Evolutionary conservation across 2,113 vertebrate genomes (phyloP).

Genomic region (Hippocampus barbouri): DNA sequence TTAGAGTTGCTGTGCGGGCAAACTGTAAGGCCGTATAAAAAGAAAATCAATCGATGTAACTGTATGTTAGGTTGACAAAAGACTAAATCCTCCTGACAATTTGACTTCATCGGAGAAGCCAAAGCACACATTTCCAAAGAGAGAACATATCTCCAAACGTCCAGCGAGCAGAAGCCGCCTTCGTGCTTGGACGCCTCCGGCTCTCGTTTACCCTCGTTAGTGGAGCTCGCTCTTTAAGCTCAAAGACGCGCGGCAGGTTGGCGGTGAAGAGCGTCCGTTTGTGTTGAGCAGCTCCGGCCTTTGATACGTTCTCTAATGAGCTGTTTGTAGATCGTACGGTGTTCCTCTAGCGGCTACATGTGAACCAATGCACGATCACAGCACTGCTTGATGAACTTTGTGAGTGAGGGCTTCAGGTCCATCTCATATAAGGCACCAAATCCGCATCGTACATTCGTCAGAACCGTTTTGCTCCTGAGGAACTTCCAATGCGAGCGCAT

Average conservation of each 20-base stretch:
- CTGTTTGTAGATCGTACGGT: not conserved
- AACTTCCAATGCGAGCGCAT: not conserved
- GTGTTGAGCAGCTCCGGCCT: not conserved
- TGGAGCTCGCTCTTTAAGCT: not conserved
- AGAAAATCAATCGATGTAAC: not conserved
- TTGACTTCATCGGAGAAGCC: not conserved
- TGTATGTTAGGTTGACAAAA: not conserved
- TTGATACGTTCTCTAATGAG: not conserved
- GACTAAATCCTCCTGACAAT: not conserved
- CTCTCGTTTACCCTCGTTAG: not conserved
- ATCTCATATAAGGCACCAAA: not conserved
- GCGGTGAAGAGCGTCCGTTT: not conserved
- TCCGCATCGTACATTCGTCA: not conserved
- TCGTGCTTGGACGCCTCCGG: not conserved
- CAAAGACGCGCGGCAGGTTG: not conserved
- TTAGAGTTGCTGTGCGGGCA: too few relatives aligned
- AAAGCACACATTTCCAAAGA: not conserved
- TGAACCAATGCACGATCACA: not conserved
- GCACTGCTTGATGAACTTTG: not conserved
- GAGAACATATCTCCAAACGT: not conserved
- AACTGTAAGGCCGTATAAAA: not conserved
- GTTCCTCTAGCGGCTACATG: not conserved
- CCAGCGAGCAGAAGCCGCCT: not conserved
- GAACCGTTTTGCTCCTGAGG: not conserved
- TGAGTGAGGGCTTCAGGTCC: too few relatives aligned